Percentiles rank a stretch among this genome's conserved stretches.
These are phyloP conservation scores for Cheiracanthium punctorium DNA, from an alignment of 2,888 invertebrate species.

Conservation along the genomic window DNA sequence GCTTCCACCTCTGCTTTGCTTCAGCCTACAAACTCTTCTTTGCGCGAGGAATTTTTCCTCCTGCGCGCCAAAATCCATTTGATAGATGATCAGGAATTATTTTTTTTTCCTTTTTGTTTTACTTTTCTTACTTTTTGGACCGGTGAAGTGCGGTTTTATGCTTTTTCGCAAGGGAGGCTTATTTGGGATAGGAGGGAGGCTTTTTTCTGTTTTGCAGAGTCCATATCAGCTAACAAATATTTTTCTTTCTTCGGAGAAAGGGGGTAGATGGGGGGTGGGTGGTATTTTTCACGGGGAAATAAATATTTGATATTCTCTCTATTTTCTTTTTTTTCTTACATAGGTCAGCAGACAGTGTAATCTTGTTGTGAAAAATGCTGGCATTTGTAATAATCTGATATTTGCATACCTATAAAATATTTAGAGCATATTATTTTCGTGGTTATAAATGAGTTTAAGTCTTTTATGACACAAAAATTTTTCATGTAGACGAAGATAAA, in stretches of 20 bases:
- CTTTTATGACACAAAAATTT: too few relatives aligned
- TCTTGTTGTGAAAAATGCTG: conserved; percentile 11
- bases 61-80: conserved; percentile 34
- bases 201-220: conserved; percentile 20
- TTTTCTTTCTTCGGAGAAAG: conserved; percentile 15
- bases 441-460: too few relatives aligned
- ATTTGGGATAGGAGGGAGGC: conserved; percentile 1
- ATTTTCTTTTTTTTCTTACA: neutral
- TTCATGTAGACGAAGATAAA: too few relatives aligned
- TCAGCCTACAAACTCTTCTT: conserved; percentile 55
- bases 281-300: conserved; percentile 3
- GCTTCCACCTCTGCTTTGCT: conserved; percentile 69
- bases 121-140: too few relatives aligned
- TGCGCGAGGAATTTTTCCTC: conserved; percentile 30
- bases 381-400: neutral
- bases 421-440: too few relatives aligned
- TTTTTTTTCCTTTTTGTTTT: conserved; percentile 14
- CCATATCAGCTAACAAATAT: conserved; percentile 18
- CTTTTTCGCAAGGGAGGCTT: conserved; percentile 30
- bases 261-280: neutral
- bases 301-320: neutral
- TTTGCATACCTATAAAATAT: neutral
- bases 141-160: conserved; percentile 63
- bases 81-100: conserved; percentile 67
- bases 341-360: neutral